Evolutionary conservation across 2,888 invertebrate species (phyloP), one percentile per base, ranked within the genome.

Genomic region (Drymonia ruficornis): DNA sequence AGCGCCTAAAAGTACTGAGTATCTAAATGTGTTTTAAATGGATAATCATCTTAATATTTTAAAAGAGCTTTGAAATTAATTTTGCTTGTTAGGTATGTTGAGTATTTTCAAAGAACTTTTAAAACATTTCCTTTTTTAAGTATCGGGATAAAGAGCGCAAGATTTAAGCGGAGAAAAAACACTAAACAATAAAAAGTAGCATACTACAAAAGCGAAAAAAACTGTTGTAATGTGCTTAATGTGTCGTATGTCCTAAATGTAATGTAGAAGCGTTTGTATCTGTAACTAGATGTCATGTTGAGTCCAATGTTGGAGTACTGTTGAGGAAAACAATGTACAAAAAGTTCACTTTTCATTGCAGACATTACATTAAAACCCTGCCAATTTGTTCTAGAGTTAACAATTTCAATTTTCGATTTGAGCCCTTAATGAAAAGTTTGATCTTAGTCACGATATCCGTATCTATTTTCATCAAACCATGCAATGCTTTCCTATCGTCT

Each of bases 351-450:
- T 87, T 89, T 83, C 84, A 87, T 88, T 87, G 78, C 78, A 87
- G 86, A 87, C 85, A 76, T 75, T 40, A 55, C 40, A 49, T 56
- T 64, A 45, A 51, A 75, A 70, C 75, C 83, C 81, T 82, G 87
- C 84, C 86, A 87, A 87, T 87, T 68, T 59, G 49, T 51, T 65
- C 59, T 60, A 49, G 55, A 45, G 61, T 55, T 45, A 61, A 54
- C 49, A 65, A 64, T 61, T 59, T 59, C 52, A 67, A 74, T 75
- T 82, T 81, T 70, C 68, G 57, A 68, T 73, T 65, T 60, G 63
- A 78, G 87, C 87, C 89, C 77, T 78, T 75, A 87, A 89, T 86
- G 85, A 89, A 87, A 88, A 89, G 86, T 83, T 76, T 61, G 67
- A 62, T 63, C 61, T 67, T 61, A 70, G 71, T 72, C 76, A 69